Percentiles rank a stretch among this genome's conserved stretches.
Conservation (phyloP, 1,140 invertebrate species). For the Scaptomyza pallida region DNA sequence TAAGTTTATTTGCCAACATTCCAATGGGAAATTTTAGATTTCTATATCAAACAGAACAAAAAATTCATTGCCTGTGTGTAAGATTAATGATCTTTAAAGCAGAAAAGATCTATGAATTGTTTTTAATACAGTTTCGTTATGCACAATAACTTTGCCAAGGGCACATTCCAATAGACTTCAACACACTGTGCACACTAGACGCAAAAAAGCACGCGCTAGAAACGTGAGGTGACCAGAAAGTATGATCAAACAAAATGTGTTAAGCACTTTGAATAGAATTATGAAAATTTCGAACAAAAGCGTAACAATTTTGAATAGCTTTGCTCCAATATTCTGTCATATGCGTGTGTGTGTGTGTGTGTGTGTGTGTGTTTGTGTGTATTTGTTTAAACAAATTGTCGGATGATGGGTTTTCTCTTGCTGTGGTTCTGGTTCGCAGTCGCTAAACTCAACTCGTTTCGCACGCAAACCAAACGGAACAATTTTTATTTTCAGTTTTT, state of each 20-base stretch:
- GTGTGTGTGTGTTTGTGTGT: constrained; percentile 18
- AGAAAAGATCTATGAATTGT: too few species aligned
- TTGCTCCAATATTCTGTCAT: too few species aligned
- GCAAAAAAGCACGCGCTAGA: constrained; percentile 39
- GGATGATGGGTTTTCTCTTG: constrained; percentile 26
- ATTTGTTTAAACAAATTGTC: constrained; percentile 35
- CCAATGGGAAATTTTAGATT: too few species aligned
- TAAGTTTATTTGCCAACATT: too few species aligned
- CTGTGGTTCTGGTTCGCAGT: constrained; percentile 48
- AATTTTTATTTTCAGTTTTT: constrained; percentile 5
- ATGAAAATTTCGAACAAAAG: constrained; percentile 56
- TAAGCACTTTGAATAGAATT: background rate
- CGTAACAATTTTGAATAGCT: constrained; percentile 68
- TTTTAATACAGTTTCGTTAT: too few species aligned
- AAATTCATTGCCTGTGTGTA: too few species aligned
- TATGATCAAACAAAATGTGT: constrained; percentile 5
- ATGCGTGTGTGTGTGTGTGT: too few species aligned
- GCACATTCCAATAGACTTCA: constrained; percentile 9
- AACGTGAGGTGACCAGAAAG: constrained; percentile 38
- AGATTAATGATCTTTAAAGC: too few species aligned
- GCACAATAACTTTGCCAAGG: constrained; percentile 19
- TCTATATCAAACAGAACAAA: too few species aligned
- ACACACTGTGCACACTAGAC: constrained; percentile 51
- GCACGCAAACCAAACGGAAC: constrained; percentile 51
- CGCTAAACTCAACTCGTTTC: constrained; percentile 55